Base-by-base conservation (phyloP, 2,888 invertebrate species). In the Capitulum mitella region DNA sequence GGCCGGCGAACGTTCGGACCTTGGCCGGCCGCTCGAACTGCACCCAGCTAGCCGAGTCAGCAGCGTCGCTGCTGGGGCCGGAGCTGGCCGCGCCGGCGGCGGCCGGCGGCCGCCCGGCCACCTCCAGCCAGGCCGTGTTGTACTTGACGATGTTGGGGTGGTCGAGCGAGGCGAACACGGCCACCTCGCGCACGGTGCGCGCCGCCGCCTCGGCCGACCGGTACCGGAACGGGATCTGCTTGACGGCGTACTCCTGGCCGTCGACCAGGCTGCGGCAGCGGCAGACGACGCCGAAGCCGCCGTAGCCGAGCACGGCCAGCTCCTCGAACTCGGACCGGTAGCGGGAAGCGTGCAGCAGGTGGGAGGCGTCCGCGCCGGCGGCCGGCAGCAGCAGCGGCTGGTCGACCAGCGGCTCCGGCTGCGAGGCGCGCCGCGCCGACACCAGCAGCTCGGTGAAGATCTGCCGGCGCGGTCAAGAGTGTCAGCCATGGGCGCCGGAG, bases 71-170 rank as follows among this genome's bases (percentile, higher is more conserved):
- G n/a, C n/a, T 32, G 61, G 76, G 29, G 46, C 86, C 87, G 83
- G 86, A 5, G 43, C 6, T 87, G 78, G 86, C 87, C 37, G 78
- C 48, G 51, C 32, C 40, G 5, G 40, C 37, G 26, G 29, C 43
- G 34, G 64, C 78, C 34, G 64, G 75, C 46, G 61, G 46, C 46
- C 76, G 54, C 32, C 87, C 87, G 81, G 89, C 88, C 0, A 90
- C 89, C 85, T 93, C 93, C 48, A 93, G 85, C 94, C 94, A 94
- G 0, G 93, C 93, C 0, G 91, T 91, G 87, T 93, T 93, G 83
- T 93, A 94, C 37, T 92, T 90, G 10, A 94, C 92, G 81, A 94
- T 92, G 84, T 93, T 93, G 0, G 90, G 89, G 86, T 93, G 93
- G 84, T 92, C 91, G 43, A 93, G 86, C 83, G 90, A 90, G 0